A percentile compares a stretch with the other conserved stretches of the same genome.
Evolutionary conservation across 2,888 invertebrate genomes (phyloP).

Genomic region (Pasiphila rectangulata): DNA sequence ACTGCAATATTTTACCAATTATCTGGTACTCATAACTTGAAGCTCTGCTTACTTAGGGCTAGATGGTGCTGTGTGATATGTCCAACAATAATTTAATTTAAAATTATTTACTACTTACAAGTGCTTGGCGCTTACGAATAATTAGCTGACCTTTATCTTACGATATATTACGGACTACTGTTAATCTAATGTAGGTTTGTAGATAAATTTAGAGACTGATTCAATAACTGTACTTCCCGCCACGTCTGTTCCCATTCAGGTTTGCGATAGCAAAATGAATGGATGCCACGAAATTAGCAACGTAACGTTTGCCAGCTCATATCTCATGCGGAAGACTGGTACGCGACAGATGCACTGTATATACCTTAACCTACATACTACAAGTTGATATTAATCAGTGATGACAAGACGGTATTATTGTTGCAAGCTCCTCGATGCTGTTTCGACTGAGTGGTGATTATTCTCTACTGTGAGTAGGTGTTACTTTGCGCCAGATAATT

Average conservation of each 20-base stretch:
- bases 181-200: no score
- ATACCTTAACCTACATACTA: conserved; percentile 19
- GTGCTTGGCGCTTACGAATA: no score
- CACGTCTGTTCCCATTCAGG: conserved; percentile 70
- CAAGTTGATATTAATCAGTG: conserved; percentile 25
- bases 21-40: no score
- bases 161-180: no score
- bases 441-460: not conserved
- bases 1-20: no score
- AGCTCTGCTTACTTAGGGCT: no score
- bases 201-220: conserved; percentile 35
- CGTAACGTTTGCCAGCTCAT: conserved; percentile 72
- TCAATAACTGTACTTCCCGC: conserved; percentile 37
- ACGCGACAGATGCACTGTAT: conserved; percentile 44
- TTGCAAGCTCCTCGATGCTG: conserved; percentile 1
- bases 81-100: no score
- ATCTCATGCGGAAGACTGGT: conserved; percentile 61
- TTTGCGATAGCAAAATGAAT: conserved; percentile 70
- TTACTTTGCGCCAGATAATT: no score
- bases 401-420: conserved; percentile 15
- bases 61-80: no score
- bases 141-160: not conserved
- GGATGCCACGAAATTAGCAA: conserved; percentile 73
- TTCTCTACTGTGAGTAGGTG: no score
- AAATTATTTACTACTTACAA: no score